phyloP scores from a whole-genome alignment of 2,113 vertebrate genomes.

The Scolopax mira region DNA sequence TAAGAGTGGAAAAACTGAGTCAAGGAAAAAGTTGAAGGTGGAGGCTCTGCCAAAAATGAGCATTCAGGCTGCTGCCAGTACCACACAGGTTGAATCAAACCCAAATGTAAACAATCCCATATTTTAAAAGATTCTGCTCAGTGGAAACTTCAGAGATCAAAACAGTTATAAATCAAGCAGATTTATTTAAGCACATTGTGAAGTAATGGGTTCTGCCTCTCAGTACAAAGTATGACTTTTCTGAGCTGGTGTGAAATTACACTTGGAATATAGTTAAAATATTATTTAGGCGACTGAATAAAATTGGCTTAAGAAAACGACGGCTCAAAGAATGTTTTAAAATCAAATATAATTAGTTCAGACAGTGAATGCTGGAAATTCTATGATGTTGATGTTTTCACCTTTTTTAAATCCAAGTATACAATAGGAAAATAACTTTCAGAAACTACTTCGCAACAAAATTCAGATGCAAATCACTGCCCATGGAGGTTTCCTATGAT shows the following conservation, averaged over 20 bases:
- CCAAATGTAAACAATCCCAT: conserved; percentile 30
- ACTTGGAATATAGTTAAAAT: background rate
- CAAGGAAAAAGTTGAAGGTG: conserved; percentile 45
- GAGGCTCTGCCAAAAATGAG: conserved; percentile 40
- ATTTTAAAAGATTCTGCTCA: conserved; percentile 5
- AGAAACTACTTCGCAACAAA: background rate
- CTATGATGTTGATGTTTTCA: background rate
- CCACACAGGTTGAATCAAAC: conserved; percentile 68
- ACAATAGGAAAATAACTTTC: background rate
- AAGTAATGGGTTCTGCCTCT: conserved; percentile 8
- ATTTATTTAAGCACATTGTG: background rate
- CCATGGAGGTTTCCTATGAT: background rate
- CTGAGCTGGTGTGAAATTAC: conserved; percentile 6
- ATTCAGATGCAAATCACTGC: background rate
- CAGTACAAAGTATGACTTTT: background rate
- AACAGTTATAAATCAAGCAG: conserved; percentile 34
- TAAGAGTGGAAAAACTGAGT: conserved; percentile 61
- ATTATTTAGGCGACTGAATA: background rate
- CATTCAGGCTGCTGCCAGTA: conserved; percentile 41
- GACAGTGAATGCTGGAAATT: background rate
- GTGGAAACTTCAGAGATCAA: conserved; percentile 58
- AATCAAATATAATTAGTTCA: conserved; percentile 18
- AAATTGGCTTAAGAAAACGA: background rate
- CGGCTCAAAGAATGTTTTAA: background rate
- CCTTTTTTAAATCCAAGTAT: background rate